phyloP scores from a whole-genome alignment of 2,888 invertebrate genomes.

The Thymelicus acteon region DNA sequence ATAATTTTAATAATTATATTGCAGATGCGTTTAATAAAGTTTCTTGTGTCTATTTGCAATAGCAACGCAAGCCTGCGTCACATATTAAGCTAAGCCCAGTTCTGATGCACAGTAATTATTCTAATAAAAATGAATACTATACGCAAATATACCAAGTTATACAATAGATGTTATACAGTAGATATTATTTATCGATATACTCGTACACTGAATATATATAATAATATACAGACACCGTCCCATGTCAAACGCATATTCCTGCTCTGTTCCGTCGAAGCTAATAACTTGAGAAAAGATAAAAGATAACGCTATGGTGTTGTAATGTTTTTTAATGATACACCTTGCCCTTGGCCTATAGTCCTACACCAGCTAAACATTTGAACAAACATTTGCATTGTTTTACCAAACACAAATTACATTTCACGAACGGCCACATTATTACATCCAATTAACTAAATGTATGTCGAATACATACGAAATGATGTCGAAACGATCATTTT shows the following conservation, averaged over 20 bases:
- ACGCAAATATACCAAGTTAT: neutral
- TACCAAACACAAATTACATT: neutral
- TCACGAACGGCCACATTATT: neutral
- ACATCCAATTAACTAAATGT: neutral
- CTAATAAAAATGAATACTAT: neutral
- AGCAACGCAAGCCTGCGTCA: neutral
- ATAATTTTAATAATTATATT: too few relatives aligned
- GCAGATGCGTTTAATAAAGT: too few relatives aligned
- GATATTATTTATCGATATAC: too few relatives aligned
- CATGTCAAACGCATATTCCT: too few relatives aligned
- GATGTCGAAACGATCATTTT: neutral
- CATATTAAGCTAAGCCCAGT: neutral
- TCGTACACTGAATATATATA: too few relatives aligned
- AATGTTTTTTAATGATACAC: too few relatives aligned
- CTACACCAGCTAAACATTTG: neutral
- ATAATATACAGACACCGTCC: too few relatives aligned
- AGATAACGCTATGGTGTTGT: neutral
- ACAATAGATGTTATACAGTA: neutral
- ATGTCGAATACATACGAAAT: neutral
- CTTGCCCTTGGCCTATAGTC: neutral
- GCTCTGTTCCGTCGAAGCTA: too few relatives aligned
- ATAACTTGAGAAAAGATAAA: too few relatives aligned
- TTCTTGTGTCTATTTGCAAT: too few relatives aligned
- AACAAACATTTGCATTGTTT: neutral
- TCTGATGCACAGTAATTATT: conserved; percentile 1